These are phyloP conservation scores for Enteromius argenteus DNA, from an alignment of 2,797 vertebrate species.

Conservation along the genomic window DNA sequence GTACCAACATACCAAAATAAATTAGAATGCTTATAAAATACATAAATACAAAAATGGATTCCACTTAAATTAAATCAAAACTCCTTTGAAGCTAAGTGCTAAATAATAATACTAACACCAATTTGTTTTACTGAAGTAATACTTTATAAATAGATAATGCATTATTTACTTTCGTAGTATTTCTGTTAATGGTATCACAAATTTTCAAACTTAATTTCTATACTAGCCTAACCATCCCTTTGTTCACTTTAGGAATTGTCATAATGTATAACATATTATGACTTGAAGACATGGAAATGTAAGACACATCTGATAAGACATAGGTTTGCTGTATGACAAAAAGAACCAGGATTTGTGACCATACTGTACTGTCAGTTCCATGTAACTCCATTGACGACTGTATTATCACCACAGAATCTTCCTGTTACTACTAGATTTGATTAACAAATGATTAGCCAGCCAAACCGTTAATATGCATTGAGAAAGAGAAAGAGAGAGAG, in stretches of 20 bases:
- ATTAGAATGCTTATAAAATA: neutral
- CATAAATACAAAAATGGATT: neutral
- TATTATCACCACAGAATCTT: conserved; percentile 31
- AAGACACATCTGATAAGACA: neutral
- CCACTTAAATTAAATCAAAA: neutral
- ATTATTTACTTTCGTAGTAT: neutral
- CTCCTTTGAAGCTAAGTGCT: neutral
- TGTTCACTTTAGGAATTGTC: neutral
- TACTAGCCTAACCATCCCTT: neutral
- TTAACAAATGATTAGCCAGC: conserved; percentile 56
- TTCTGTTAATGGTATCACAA: neutral
- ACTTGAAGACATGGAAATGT: neutral
- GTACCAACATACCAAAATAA: neutral
- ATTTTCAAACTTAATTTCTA: neutral
- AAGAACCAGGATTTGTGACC: neutral
- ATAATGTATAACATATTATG: neutral
- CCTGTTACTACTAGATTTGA: conserved; percentile 55
- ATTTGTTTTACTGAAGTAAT: neutral
- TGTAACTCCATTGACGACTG: conserved; percentile 1
- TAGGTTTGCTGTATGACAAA: neutral
- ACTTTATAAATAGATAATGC: neutral
- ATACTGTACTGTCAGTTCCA: conserved; percentile 6
- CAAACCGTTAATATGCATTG: conserved; percentile 58
- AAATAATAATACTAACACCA: neutral
- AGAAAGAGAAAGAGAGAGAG: conserved; percentile 38